Conservation (phyloP, 2,888 invertebrate species). For the Callyntrura sp. region DNA sequence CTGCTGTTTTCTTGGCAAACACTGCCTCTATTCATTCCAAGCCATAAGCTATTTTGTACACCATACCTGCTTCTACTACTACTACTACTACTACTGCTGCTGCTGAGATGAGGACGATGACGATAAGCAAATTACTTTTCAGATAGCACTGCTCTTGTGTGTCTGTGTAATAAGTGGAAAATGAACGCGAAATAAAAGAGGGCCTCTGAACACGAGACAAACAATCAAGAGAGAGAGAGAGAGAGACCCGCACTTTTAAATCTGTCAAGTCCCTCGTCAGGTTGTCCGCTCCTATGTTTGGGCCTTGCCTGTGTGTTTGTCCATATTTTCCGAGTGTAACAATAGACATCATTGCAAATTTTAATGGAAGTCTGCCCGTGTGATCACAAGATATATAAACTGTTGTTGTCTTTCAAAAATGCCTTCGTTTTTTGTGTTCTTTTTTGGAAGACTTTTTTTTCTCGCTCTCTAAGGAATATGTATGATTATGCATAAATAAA, state of each 20-base stretch:
- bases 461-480: too few species aligned
- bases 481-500: too few species aligned
- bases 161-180: too few species aligned
- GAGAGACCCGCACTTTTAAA: too few species aligned
- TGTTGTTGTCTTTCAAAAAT: too few species aligned
- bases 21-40: background rate
- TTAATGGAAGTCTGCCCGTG: too few species aligned
- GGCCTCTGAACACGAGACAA: background rate
- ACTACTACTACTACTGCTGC: background rate
- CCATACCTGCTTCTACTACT: background rate
- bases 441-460: background rate
- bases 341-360: background rate
- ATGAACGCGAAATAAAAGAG: background rate
- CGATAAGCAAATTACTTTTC: background rate
- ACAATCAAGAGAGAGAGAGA: background rate
- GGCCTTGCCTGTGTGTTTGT: background rate
- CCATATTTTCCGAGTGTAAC: background rate
- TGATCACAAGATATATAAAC: too few species aligned
- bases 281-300: background rate
- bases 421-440: too few species aligned
- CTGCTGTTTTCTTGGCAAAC: slow-evolving; percentile 39
- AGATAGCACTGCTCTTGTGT: too few species aligned
- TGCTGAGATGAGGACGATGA: background rate
- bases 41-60: background rate
- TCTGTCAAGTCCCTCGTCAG: background rate